Evolutionary conservation across 2,888 invertebrate genomes (phyloP).

Genomic region (Volucella bombylans): DNA sequence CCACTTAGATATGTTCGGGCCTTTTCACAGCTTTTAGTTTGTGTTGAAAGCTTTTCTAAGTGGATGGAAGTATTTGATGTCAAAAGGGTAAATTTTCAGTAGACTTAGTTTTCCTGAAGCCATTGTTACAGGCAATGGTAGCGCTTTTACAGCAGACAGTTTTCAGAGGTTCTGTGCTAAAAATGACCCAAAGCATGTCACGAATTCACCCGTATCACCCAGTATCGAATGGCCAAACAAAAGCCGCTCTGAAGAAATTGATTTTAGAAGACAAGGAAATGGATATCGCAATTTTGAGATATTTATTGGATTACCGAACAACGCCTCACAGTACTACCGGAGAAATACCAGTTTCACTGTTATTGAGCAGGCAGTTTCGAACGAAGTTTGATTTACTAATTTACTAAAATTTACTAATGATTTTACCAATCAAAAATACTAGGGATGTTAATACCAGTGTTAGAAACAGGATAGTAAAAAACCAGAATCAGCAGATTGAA

Average conservation of each 20-base stretch:
- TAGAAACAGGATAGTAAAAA: slow-evolving; percentile 18
- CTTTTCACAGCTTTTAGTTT: slow-evolving; percentile 24
- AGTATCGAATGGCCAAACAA: slow-evolving; percentile 14
- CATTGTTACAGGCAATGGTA: slow-evolving; percentile 11
- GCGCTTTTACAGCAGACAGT: background rate
- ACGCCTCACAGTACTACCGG: slow-evolving; percentile 19
- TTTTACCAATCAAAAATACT: slow-evolving; percentile 5
- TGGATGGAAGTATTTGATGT: slow-evolving; percentile 16
- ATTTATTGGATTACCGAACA: slow-evolving; percentile 32
- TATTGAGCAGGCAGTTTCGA: slow-evolving; percentile 21
- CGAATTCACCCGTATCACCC: slow-evolving; percentile 12
- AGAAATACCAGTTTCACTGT: slow-evolving; percentile 21
- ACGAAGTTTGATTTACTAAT: slow-evolving; percentile 26
- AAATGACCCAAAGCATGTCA: slow-evolving; percentile 6
- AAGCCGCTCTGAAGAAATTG: slow-evolving; percentile 18
- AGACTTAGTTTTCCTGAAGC: slow-evolving; percentile 26
- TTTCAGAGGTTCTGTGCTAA: slow-evolving; percentile 11
- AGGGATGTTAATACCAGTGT: background rate
- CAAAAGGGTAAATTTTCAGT: slow-evolving; percentile 21
- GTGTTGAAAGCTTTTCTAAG: slow-evolving; percentile 21
- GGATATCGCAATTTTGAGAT: slow-evolving; percentile 13
- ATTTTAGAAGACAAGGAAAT: slow-evolving; percentile 17
- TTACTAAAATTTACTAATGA: too few relatives aligned
- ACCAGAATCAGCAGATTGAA: slow-evolving; percentile 13
- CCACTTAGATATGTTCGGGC: slow-evolving; percentile 11